Base-by-base conservation (phyloP, 1,140 invertebrate genomes). In the Cydia splendana region DNA sequence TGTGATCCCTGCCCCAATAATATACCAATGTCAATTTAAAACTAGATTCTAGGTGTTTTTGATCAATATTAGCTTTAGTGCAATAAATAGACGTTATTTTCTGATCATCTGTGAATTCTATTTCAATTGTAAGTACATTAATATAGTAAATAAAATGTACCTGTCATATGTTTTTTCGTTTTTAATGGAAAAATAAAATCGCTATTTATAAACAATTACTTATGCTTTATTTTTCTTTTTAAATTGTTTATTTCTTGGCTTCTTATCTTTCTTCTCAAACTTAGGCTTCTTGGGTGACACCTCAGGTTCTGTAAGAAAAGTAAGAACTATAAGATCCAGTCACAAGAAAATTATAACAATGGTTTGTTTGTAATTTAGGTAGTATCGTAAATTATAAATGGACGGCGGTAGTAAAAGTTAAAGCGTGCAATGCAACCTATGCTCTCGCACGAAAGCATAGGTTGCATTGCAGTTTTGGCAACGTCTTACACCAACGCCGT, bases 181-280 rank as follows among this genome's bases (percentile, higher is more conserved):
- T 77, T 67, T 74, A 74, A 69, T 34, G 30, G 24, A 34, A 45
- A 71, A 71, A 71, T 71, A 71, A 71, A 71, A 71, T 5, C 9
- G 20, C 7, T 42, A n/a, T 18, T 42, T 71, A 42, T 18, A 38
- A 34, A n/a, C 15, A 30, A 53, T 57, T 74, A 77, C 38, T 71
- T 75, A 67, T n/a, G 42, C 76, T 83, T 87, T 87, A 81, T 91
- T 86, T 76, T 84, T 89, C 81, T 87, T 90, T 71, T 90, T 91
- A 74, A 88, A 86, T 51, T 84, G 80, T 78, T 90, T 87, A 42
- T 85, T 87, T 42, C 82, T 75, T 30, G 83, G 74, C 62, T 87
- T 87, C 38, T 82, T 88, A 12, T 75, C 82, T 79, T 87, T 80
- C 65, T 89, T 91, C 48, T 89, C 88, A 79, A 89, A 90, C 76